Base-by-base conservation (phyloP, 1,140 invertebrate genomes). In the Medauroidea extradentata region DNA sequence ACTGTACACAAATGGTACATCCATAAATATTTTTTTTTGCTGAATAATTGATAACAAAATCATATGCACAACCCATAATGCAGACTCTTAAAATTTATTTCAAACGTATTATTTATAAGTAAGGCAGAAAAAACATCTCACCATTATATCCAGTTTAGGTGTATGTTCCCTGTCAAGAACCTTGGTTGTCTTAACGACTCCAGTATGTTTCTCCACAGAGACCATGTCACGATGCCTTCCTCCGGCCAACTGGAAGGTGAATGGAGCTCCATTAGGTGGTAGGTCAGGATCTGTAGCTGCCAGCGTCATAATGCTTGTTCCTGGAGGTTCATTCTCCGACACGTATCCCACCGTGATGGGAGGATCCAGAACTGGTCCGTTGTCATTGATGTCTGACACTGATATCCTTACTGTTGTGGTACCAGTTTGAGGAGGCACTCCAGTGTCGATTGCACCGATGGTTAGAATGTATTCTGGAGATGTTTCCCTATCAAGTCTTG, bases 391-490 rank as follows among this genome's bases (percentile, higher is more conserved):
- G 73, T 98, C 95, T 11, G 83, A 79, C 1, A 97, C 63, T 25
- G 81, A 78, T 44, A 95, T 85, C 67, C 83, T 85, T 0, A 96
- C 87, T 1, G 83, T 86, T 2, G 92, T 82, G 3, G 89, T 93
- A 14, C 94, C 94, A 1, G 91, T 94, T 77, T 94, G 89, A 0
- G 91, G 89, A 0, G 93, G 92, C 3, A 80, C 73, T 1, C 93
- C 93, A 23, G 85, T 92, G 71, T 98, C 95, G 51, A 94, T 91
- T 0, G 93, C 95, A 11, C 89, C 93, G 21, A 98, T 80, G n/a
- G 86, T 87, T 8, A 98, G 65, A 62, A 86, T 86, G 68, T 94
- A 96, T 21, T 77, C 73, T 1, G 87, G 72, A 4, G 87, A 73
- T 1, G 82, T 86, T 78, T 98, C 95, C 55, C 94, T 77, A 70